These are phyloP conservation scores for Palythoa caribaeorum DNA, from an alignment of 92 coral and sea anemone species.

Conservation along the genomic window DNA sequence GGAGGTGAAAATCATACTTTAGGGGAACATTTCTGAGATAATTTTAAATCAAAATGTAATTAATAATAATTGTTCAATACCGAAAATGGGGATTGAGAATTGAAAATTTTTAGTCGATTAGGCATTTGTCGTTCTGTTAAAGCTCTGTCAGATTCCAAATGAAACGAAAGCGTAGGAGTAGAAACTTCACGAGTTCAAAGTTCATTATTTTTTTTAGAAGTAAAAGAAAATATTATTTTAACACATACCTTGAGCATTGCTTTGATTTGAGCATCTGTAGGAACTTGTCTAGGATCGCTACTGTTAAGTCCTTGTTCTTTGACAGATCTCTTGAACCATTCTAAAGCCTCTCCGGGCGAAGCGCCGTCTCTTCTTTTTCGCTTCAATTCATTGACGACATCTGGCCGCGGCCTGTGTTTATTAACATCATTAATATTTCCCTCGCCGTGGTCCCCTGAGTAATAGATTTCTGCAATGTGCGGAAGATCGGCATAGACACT, in stretches of 20 bases:
- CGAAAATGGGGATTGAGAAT: too few relatives aligned
- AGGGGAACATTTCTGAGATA: too few relatives aligned
- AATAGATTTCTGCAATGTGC: constrained; percentile 83
- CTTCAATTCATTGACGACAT: constrained; percentile 73
- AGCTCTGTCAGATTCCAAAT: too few relatives aligned
- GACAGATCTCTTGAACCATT: constrained; percentile 81
- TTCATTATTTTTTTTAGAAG: background rate
- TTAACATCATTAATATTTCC: constrained; percentile 87
- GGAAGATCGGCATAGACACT: constrained; percentile 86
- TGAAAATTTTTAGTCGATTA: too few relatives aligned
- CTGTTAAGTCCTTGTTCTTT: constrained; percentile 80
- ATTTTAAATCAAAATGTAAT: background rate
- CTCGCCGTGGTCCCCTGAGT: constrained; percentile 90
- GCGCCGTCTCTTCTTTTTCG: constrained; percentile 74
- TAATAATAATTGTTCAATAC: background rate
- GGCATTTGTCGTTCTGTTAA: too few relatives aligned
- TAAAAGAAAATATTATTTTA: background rate
- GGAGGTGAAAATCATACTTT: too few relatives aligned
- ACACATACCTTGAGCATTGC: constrained; percentile 72
- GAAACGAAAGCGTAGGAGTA: background rate
- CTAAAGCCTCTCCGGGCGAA: constrained; percentile 72
- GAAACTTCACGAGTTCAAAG: background rate
- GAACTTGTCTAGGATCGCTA: constrained; percentile 72
- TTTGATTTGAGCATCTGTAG: constrained; percentile 75
- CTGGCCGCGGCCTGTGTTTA: constrained; percentile 79